Conservation (phyloP, 1,140 invertebrate genomes). For the Triops cancriformis region DNA sequence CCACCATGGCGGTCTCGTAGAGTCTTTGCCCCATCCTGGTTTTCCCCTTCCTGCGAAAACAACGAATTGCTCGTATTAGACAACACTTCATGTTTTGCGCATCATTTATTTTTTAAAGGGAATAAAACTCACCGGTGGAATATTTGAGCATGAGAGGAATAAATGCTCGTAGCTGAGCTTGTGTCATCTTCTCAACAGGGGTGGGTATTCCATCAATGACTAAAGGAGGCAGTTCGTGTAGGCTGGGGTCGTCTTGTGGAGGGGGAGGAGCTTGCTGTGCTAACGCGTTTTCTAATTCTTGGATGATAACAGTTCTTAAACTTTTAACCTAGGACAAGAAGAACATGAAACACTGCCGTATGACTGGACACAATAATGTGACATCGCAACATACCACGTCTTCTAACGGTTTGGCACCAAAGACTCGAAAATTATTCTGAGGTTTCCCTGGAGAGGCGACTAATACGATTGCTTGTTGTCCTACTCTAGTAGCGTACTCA, state of each 20-base stretch:
- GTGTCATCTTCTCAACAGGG: conserved; percentile 97
- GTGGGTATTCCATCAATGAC: conserved; percentile 97
- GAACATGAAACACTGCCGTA: not conserved
- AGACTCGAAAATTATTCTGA: conserved; percentile 90
- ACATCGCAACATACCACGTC: conserved; percentile 62
- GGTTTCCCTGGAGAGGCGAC: conserved; percentile 95
- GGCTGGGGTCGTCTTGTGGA: conserved; percentile 77
- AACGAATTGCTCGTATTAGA: not conserved
- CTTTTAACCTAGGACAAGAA: conserved; percentile 56
- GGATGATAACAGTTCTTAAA: conserved; percentile 81
- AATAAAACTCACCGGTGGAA: conserved; percentile 58
- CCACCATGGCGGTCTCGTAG: conserved; percentile 93
- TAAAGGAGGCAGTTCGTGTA: conserved; percentile 89
- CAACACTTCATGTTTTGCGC: not conserved
- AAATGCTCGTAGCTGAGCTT: conserved; percentile 90
- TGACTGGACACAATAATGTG: not conserved
- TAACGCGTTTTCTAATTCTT: conserved; percentile 83
- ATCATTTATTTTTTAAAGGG: not conserved
- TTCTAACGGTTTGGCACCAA: conserved; percentile 92
- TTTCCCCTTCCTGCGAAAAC: conserved; percentile 68
- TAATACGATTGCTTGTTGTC: conserved; percentile 93
- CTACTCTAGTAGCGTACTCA: conserved; percentile 91
- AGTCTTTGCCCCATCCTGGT: conserved; percentile 93
- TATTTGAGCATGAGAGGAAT: conserved; percentile 97
- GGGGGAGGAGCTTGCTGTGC: conserved; percentile 89